Evolutionary conservation across 2,797 vertebrate genomes (phyloP).

Genomic region (Tenualosa ilisha): DNA sequence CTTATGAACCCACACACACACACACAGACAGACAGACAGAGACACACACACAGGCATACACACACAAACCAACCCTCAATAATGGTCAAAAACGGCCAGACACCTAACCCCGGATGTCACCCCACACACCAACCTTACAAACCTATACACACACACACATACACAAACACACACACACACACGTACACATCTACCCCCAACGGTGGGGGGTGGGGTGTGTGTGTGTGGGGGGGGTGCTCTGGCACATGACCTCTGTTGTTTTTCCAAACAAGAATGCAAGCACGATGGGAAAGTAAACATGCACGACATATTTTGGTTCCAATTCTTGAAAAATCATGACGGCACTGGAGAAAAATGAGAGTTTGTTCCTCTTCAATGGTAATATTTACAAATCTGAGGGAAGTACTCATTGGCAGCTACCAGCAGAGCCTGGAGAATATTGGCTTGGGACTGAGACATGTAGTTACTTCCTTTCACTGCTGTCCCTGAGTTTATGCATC

Average conservation of each 20-base stretch:
- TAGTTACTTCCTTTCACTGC: not conserved
- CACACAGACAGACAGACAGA: not conserved
- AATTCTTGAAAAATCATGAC: conserved; percentile 44
- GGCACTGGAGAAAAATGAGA: conserved; percentile 35
- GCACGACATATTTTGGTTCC: conserved; percentile 37
- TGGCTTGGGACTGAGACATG: conserved; percentile 17
- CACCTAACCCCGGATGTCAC: too few species aligned
- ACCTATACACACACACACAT: not conserved
- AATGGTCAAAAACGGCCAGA: not conserved
- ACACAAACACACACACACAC: conserved; percentile 15
- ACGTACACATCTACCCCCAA: not conserved
- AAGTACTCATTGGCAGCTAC: conserved; percentile 48
- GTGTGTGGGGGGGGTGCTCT: not conserved
- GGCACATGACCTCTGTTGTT: conserved; percentile 30
- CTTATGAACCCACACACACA: not conserved
- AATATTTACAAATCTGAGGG: conserved; percentile 63
- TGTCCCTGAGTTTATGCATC: not conserved
- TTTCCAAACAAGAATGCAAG: conserved; percentile 30
- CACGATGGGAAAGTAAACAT: conserved; percentile 47
- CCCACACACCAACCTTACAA: not conserved
- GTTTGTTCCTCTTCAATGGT: conserved; percentile 48
- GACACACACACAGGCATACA: not conserved
- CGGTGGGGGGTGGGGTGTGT: not conserved
- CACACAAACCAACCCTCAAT: not conserved
- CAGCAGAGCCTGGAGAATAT: conserved; percentile 29